phyloP scores from a whole-genome alignment of 2,113 vertebrate species.

The Vulpes lagopus region DNA sequence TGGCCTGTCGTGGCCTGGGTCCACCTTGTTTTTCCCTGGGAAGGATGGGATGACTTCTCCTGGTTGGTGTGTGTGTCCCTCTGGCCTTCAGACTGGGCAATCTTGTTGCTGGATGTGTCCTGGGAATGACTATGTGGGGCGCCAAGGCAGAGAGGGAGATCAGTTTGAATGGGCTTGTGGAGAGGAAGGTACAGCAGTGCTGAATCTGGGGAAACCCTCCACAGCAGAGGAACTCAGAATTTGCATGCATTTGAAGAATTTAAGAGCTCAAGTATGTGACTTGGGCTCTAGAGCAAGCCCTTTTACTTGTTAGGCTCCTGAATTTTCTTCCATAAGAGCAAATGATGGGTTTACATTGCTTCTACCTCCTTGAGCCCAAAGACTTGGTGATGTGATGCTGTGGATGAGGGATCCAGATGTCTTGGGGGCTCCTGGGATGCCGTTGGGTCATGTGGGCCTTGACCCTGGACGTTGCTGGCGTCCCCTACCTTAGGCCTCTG shows the following conservation, averaged over 20 bases:
- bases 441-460: not conserved
- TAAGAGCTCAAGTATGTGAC: not conserved
- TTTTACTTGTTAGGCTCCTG: not conserved
- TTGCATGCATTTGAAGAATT: not conserved
- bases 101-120: not conserved
- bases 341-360: rapidly evolving
- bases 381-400: not conserved
- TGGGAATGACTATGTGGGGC: not conserved
- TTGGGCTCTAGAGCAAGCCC: not conserved
- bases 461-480: too few species aligned
- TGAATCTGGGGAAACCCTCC: not conserved
- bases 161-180: not conserved
- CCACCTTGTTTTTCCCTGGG: not conserved
- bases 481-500: not conserved
- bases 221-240: not conserved
- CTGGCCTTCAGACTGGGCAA: not conserved
- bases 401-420: not conserved
- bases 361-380: not conserved
- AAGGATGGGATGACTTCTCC: not conserved
- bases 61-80: not conserved
- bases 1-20: rapidly evolving
- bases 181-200: not conserved
- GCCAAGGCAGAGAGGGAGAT: not conserved
- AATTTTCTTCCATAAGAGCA: not conserved
- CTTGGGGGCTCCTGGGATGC: not conserved